Evolutionary conservation across 2,113 vertebrate genomes (phyloP), one percentile per base, ranked within the genome.

Genomic region (Amia ocellicauda): DNA sequence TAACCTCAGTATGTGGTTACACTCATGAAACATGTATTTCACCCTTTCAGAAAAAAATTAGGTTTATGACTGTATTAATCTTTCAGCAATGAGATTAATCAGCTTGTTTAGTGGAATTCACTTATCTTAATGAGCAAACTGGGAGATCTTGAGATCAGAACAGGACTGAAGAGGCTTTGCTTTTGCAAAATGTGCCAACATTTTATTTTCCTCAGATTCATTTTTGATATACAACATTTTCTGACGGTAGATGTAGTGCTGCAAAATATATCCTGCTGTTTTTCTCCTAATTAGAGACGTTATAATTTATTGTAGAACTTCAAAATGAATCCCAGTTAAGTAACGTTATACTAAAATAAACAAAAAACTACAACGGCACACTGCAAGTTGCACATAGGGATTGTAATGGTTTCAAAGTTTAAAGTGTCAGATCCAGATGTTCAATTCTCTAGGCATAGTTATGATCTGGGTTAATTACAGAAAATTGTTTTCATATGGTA

Each of bases 401-500:
- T 52, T n/a, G 20, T 17, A 20, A 29, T 36, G 42, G 13, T 20
- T 26, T 49, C 52, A 22, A 20, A 27, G 22, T 66, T n/a, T 31
- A 26, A 3, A 14, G 16, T 45, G 20, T 22, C 3, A 8, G 27
- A 17, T 27, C 17, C 43, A 57, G 43, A 49, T 16, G 27, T 60
- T n/a, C 27, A 8, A 13, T 5, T 60, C 10, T 40, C 7, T 13
- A 41, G 40, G 3, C 43, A 7, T 13, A 0, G 20, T 10, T 19
- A 52, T 54, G 47, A 41, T 23, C 45, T 4, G 54, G 55, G 3
- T 54, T 66, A 76, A 80, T 83, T 74, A 67, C 3, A 11, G 58
- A 63, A 78, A 80, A 83, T 74, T 73, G 66, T 71, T 76, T 52
- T 82, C 81, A 75, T 28, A 67, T 84, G 82, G 74, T 60, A 58